Evolutionary conservation across 2,888 invertebrate species (phyloP).

Genomic region (Archips crataeganus): DNA sequence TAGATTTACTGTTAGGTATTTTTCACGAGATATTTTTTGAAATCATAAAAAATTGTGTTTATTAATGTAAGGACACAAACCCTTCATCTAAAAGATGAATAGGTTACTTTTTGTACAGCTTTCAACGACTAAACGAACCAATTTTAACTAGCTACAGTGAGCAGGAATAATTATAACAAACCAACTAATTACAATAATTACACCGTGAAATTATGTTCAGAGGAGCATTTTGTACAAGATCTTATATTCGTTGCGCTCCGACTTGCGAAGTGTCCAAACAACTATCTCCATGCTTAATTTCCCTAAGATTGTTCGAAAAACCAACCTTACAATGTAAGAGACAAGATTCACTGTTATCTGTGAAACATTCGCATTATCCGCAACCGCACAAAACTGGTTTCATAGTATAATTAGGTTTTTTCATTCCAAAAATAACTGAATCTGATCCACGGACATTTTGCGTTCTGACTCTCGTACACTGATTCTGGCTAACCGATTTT

Average conservation of each 20-base stretch:
- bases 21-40: too few species aligned
- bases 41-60: too few species aligned
- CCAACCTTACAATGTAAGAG: constrained; percentile 1
- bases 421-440: constrained; percentile 43
- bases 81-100: neutral
- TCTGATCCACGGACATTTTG: constrained; percentile 32
- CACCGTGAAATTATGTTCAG: constrained; percentile 10
- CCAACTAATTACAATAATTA: constrained; percentile 3
- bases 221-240: constrained; percentile 21
- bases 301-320: neutral
- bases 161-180: neutral
- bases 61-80: neutral
- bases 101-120: neutral
- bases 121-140: neutral
- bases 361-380: constrained; percentile 9
- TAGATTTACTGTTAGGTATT: too few species aligned
- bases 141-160: neutral
- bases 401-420: constrained; percentile 43
- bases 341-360: constrained; percentile 2
- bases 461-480: neutral
- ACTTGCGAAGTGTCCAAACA: constrained; percentile 39
- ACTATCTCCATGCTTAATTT: constrained; percentile 37
- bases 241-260: constrained; percentile 27
- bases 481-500: constrained; percentile 14
- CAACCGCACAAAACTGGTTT: constrained; percentile 38